Percentiles rank a stretch among this genome's conserved stretches.
Evolutionary conservation across 2,797 vertebrate species (phyloP).

Genomic region (Cheirogaleus major): DNA sequence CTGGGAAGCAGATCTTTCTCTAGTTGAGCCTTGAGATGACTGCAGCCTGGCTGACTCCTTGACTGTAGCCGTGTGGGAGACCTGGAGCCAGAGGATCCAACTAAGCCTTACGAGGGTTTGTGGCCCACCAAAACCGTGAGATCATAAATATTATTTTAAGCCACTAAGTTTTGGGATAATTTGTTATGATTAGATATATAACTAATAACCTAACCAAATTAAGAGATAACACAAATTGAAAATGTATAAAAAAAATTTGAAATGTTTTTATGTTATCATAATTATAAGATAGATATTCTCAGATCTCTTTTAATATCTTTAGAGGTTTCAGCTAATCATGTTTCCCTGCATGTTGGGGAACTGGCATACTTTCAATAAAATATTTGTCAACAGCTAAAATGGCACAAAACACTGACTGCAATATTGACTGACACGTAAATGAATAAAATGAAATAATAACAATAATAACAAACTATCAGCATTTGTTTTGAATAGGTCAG

Average conservation of each 20-base stretch:
- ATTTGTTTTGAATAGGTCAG: slow-evolving; percentile 45
- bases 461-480: not conserved
- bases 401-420: not conserved
- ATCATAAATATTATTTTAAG: not conserved
- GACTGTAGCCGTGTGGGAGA: not conserved
- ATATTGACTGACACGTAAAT: not conserved
- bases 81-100: not conserved
- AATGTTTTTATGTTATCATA: not conserved
- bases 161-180: not conserved
- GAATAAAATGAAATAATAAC: not conserved
- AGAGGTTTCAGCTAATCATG: not conserved
- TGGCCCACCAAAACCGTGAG: not conserved
- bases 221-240: not conserved
- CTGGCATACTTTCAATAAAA: not conserved
- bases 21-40: not conserved
- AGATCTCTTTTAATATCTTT: not conserved
- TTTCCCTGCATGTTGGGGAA: not conserved
- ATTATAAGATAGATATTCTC: not conserved
- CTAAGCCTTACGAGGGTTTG: not conserved
- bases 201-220: not conserved
- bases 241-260: not conserved
- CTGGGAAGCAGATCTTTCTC: not conserved
- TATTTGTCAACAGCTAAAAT: slow-evolving; percentile 7
- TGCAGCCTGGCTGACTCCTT: not conserved
- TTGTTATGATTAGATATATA: not conserved